phyloP scores from a whole-genome alignment of 2,113 vertebrate genomes.

The Hemibagrus wyckioides region DNA sequence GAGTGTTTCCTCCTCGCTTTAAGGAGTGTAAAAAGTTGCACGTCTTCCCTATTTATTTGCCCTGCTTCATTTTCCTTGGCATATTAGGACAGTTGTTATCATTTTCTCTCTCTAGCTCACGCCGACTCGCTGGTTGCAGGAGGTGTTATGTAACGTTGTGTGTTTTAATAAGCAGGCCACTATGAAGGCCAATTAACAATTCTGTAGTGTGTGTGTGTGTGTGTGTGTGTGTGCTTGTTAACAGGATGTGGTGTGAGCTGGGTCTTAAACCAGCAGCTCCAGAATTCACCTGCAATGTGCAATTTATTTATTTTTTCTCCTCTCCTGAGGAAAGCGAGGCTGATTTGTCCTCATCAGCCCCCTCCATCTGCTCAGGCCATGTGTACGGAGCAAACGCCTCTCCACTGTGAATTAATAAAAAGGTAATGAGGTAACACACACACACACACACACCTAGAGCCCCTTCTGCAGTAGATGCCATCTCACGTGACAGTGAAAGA shows the following conservation, averaged over 20 bases:
- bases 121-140: not conserved
- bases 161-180: conserved; percentile 19
- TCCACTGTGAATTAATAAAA: conserved; percentile 64
- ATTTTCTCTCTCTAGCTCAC: not conserved
- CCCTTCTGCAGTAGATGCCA: conserved; percentile 37
- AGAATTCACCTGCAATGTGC: conserved; percentile 56
- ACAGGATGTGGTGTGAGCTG: conserved; percentile 18
- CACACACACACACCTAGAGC: not conserved
- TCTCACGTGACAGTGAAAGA: not conserved
- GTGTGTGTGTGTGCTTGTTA: conserved; percentile 31
- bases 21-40: not conserved
- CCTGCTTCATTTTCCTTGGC: not conserved
- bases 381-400: conserved; percentile 56
- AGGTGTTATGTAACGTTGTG: conserved; percentile 13
- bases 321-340: conserved; percentile 60
- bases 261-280: not conserved
- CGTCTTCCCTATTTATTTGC: not conserved
- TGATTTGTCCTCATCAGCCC: conserved; percentile 61
- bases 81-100: conserved; percentile 6
- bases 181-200: conserved; percentile 29
- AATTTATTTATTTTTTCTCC: conserved; percentile 44
- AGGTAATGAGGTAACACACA: conserved; percentile 39
- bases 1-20: not conserved
- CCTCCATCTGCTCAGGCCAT: conserved; percentile 57
- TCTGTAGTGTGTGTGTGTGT: conserved; percentile 11